phyloP scores from a whole-genome alignment of 2,113 vertebrate species.

The Platysteira castanea region DNA sequence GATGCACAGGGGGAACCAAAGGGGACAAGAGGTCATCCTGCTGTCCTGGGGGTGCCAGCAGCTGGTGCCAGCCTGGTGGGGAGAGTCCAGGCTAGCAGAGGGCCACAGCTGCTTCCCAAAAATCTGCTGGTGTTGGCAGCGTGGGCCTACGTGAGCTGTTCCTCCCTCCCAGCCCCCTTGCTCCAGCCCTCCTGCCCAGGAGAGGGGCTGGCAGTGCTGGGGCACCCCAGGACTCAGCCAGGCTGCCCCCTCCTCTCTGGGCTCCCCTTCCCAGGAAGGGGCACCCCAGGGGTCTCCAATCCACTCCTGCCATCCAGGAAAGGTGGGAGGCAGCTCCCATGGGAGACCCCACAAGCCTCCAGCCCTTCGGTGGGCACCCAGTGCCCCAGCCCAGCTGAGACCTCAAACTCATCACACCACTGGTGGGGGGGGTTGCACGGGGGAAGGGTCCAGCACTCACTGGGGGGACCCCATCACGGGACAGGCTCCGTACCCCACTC shows the following conservation, averaged over 20 bases:
- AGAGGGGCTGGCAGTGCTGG: background rate
- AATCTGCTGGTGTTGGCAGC: background rate
- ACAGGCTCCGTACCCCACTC: rapidly evolving
- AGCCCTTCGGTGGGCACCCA: rapidly evolving
- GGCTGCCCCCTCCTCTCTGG: too few relatives aligned
- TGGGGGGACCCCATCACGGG: rapidly evolving
- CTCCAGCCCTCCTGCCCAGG: background rate
- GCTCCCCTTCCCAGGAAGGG: background rate
- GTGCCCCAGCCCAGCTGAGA: background rate
- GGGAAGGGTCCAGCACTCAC: background rate
- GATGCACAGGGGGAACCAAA: rapidly evolving
- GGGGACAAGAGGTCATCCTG: rapidly evolving
- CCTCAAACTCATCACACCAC: background rate
- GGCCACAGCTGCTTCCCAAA: background rate
- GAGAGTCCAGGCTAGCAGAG: background rate
- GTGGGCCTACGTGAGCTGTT: rapidly evolving
- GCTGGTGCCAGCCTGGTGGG: background rate
- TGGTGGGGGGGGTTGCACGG: rapidly evolving
- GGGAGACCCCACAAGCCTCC: background rate
- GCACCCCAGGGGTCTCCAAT: background rate
- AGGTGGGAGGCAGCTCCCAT: background rate
- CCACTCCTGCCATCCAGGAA: rapidly evolving
- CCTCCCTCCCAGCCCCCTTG: background rate
- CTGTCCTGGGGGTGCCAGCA: background rate
- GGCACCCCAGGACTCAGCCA: background rate